Percentiles rank a stretch among this genome's conserved stretches.
phyloP scores from a whole-genome alignment of 2,113 vertebrate species.

The Caranx ignobilis region DNA sequence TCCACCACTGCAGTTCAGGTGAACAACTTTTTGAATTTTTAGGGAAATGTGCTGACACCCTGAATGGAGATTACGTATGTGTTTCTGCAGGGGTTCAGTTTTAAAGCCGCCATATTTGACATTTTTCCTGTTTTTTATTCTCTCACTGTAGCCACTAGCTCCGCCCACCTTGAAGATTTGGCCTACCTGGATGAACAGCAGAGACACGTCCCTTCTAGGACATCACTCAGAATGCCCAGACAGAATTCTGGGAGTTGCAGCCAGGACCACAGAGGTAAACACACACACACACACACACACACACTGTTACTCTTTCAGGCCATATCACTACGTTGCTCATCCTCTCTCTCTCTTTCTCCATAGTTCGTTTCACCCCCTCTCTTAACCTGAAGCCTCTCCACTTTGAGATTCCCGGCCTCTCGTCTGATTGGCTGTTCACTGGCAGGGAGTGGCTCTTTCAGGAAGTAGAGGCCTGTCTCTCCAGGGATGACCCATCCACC shows the following conservation, averaged over 20 bases:
- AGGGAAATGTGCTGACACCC: neutral
- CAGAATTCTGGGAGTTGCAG: slow-evolving; percentile 87
- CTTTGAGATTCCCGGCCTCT: slow-evolving; percentile 96
- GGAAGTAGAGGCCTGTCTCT: slow-evolving; percentile 91
- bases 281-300: neutral
- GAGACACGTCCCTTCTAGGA: slow-evolving; percentile 90
- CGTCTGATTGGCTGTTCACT: slow-evolving; percentile 92
- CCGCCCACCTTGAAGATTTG: slow-evolving; percentile 94
- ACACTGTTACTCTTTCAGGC: neutral
- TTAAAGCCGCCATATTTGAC: neutral
- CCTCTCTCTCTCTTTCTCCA: neutral
- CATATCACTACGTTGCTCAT: neutral
- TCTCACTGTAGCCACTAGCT: slow-evolving; percentile 90
- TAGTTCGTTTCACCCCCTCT: slow-evolving; percentile 84
- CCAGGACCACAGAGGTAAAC: slow-evolving; percentile 91
- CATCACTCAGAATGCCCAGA: slow-evolving; percentile 93
- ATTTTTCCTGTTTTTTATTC: no score
- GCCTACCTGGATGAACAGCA: slow-evolving; percentile 94
- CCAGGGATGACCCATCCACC: slow-evolving; percentile 82
- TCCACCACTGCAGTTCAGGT: neutral
- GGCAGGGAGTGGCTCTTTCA: slow-evolving; percentile 99
- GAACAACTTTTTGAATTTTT: neutral
- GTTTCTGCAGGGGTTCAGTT: no score
- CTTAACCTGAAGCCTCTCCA: slow-evolving; percentile 94
- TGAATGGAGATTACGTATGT: neutral